Conservation (phyloP, 53 echinoderm and acorn worm genomes). For the Pentamera pediparva region DNA sequence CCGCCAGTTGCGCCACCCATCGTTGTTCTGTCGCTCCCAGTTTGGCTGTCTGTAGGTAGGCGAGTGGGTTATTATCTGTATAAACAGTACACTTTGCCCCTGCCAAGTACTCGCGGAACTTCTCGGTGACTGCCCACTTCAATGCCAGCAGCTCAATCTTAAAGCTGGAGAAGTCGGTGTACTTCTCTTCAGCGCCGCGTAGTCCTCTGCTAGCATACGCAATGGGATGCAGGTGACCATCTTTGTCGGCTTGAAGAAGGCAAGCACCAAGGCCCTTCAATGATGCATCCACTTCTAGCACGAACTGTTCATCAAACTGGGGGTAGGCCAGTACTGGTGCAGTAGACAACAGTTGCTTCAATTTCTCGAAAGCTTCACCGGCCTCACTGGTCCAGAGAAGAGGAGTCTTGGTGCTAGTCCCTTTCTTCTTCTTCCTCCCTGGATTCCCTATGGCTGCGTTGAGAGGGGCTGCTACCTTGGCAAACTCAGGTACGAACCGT, state of each 20-base stretch:
- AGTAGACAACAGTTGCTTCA: constrained; percentile 20
- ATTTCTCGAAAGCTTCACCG: constrained; percentile 1
- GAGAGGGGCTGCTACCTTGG: constrained; percentile 34
- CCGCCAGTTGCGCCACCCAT: constrained; percentile 18
- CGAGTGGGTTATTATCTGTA: constrained; percentile 10
- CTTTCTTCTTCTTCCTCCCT: background rate
- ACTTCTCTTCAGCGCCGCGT: constrained; percentile 27
- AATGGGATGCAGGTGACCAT: constrained; percentile 31
- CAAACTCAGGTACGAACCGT: constrained; percentile 23
- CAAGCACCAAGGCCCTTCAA: constrained; percentile 36
- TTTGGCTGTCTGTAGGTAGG: constrained; percentile 19
- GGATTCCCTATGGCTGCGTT: background rate
- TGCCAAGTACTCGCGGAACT: constrained; percentile 23
- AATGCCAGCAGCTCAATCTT: constrained; percentile 30
- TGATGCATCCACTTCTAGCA: constrained; percentile 47
- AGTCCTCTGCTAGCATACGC: constrained; percentile 44
- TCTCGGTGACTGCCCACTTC: constrained; percentile 39
- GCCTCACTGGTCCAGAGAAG: constrained; percentile 26
- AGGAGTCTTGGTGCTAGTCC: background rate
- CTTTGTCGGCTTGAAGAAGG: constrained; percentile 9
- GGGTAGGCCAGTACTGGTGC: constrained; percentile 44
- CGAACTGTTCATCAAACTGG: constrained; percentile 19
- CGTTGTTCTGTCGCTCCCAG: constrained; percentile 29
- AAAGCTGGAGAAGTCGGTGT: constrained; percentile 40
- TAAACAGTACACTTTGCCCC: background rate